phyloP scores from a whole-genome alignment of 1,140 invertebrate species.

The Ruditapes philippinarum region DNA sequence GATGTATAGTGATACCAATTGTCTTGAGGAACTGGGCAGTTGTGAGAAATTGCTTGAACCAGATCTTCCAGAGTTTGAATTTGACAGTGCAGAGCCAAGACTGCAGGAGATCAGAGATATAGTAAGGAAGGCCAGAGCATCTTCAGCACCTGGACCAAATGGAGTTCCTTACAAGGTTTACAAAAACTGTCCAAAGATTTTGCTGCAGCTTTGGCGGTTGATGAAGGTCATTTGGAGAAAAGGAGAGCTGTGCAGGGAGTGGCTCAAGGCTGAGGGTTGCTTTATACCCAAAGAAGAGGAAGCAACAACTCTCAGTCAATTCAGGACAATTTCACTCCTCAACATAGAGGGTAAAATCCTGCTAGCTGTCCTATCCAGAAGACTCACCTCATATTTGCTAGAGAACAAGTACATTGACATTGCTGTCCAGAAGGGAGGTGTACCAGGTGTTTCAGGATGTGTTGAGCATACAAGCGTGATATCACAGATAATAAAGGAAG shows the following conservation, averaged over 20 bases:
- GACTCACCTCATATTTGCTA: conserved; percentile 23
- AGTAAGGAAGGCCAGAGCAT: conserved; percentile 17
- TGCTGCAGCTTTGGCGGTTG: not conserved
- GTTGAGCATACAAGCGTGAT: conserved; percentile 53
- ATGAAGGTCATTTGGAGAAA: not conserved
- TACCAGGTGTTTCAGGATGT: conserved; percentile 38
- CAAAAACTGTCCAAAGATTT: not conserved
- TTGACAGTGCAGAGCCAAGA: not conserved
- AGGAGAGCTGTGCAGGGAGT: not conserved
- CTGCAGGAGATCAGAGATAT: conserved; percentile 27
- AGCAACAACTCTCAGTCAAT: conserved; percentile 5
- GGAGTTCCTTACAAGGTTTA: conserved; percentile 28
- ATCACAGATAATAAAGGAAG: no score
- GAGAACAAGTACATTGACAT: conserved; percentile 56
- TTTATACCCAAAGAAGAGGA: conserved; percentile 12
- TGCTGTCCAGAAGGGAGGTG: conserved; percentile 51
- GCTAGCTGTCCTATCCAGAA: not conserved
- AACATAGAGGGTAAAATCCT: conserved; percentile 3
- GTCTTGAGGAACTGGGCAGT: not conserved
- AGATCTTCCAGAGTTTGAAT: not conserved
- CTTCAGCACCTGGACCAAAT: conserved; percentile 28
- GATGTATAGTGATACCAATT: not conserved
- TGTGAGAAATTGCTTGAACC: not conserved
- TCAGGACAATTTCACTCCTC: conserved; percentile 27
- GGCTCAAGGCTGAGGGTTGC: not conserved